Percentiles rank a stretch among this genome's conserved stretches.
phyloP scores from a whole-genome alignment of 1,140 invertebrate genomes.

The Platorchestia sp. region DNA sequence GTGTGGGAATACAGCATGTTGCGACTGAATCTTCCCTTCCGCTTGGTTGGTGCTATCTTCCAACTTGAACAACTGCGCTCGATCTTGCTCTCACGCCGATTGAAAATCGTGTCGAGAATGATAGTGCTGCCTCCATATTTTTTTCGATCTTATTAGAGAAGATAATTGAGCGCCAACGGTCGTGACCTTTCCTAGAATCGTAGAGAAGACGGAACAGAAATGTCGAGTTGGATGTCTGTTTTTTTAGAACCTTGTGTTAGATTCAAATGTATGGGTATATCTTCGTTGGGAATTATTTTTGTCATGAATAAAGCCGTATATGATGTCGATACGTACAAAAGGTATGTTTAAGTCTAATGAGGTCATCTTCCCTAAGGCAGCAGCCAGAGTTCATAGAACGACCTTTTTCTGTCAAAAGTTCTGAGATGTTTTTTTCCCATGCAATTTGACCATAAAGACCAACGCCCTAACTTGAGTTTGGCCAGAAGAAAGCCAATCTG shows the following conservation, averaged over 20 bases:
- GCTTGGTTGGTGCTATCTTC: neutral
- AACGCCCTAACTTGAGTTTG: too few species aligned
- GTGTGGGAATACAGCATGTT: neutral
- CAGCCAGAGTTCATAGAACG: too few species aligned
- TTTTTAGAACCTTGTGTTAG: neutral
- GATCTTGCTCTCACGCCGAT: neutral
- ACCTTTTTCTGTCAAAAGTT: too few species aligned
- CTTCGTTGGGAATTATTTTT: neutral
- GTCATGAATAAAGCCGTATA: neutral
- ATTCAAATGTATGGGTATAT: neutral
- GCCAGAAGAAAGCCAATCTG: too few species aligned
- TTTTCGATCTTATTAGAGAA: neutral
- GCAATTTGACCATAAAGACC: too few species aligned
- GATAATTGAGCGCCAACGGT: neutral
- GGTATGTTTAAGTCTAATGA: too few species aligned
- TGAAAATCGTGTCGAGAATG: neutral
- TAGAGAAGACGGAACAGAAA: neutral
- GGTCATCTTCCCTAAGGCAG: too few species aligned
- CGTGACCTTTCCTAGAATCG: neutral
- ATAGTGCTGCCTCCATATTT: neutral
- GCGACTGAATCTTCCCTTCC: too few species aligned
- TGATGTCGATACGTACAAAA: too few species aligned
- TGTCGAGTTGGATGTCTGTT: neutral
- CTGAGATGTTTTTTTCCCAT: too few species aligned
- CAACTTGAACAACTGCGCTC: neutral